phyloP scores from a whole-genome alignment of 2,888 invertebrate genomes.

The Escarpia spicata region DNA sequence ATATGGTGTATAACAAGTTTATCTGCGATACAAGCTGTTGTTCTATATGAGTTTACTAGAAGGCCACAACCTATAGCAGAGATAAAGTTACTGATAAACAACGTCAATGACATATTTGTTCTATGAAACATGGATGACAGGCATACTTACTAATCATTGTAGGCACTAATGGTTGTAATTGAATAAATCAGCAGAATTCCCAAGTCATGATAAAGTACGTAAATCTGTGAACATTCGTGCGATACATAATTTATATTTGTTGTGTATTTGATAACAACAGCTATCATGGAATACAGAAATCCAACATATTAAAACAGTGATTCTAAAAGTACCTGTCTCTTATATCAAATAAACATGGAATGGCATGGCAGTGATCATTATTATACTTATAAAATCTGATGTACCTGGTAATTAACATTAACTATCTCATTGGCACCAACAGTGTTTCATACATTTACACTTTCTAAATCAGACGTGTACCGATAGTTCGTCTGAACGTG shows the following conservation, averaged over 20 bases:
- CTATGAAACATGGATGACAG: not conserved
- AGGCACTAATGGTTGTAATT: not conserved
- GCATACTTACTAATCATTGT: not conserved
- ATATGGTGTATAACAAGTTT: not conserved
- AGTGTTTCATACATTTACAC: not conserved
- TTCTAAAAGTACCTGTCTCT: not conserved
- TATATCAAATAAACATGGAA: not conserved
- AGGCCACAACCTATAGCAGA: not conserved
- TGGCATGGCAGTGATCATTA: not conserved
- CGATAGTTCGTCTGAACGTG: too few species aligned
- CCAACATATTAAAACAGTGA: not conserved
- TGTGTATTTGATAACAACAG: not conserved
- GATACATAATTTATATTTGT: not conserved
- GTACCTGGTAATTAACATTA: not conserved
- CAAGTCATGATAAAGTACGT: not conserved
- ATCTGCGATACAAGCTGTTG: not conserved
- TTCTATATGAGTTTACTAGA: not conserved
- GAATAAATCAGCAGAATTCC: not conserved
- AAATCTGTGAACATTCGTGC: not conserved
- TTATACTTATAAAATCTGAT: not conserved
- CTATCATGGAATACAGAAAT: not conserved
- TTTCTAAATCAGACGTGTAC: too few species aligned
- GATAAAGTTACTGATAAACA: not conserved
- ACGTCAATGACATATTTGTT: not conserved
- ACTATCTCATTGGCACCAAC: not conserved